Evolutionary conservation across 2,888 invertebrate genomes (phyloP).

Genomic region (Taphrorychus bicolor): DNA sequence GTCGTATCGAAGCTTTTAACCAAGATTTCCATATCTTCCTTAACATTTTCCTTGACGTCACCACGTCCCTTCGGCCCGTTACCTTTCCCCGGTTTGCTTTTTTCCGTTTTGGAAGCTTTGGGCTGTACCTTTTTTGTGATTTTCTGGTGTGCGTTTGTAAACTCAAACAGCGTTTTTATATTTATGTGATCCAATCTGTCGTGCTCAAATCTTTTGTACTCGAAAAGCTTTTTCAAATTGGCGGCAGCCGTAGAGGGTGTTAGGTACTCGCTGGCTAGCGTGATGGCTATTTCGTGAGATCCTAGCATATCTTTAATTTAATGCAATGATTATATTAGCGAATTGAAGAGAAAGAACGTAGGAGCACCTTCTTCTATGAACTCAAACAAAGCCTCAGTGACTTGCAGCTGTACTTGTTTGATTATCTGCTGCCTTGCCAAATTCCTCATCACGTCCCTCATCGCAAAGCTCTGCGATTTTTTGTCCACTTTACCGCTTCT

Average conservation of each 20-base stretch:
- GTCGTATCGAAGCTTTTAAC: not conserved
- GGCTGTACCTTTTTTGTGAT: too few species aligned
- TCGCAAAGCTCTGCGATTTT: not conserved
- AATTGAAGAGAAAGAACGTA: too few species aligned
- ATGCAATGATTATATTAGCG: not conserved
- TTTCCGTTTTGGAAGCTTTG: slow-evolving; percentile 12
- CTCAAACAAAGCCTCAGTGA: slow-evolving; percentile 47
- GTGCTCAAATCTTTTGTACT: slow-evolving; percentile 37
- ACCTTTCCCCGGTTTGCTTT: not conserved
- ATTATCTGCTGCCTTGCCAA: slow-evolving; percentile 43
- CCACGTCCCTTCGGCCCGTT: not conserved
- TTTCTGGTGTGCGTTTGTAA: slow-evolving; percentile 34
- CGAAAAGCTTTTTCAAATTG: slow-evolving; percentile 47
- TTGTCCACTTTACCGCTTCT: slow-evolving; percentile 19
- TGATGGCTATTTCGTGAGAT: slow-evolving; percentile 43
- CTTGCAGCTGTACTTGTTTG: slow-evolving; percentile 44
- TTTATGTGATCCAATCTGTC: slow-evolving; percentile 37
- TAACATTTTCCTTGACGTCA: not conserved
- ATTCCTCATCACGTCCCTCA: slow-evolving; percentile 43
- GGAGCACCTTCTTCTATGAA: slow-evolving; percentile 45
- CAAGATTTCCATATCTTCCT: not conserved
- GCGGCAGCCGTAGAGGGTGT: slow-evolving; percentile 43
- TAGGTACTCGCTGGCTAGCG: slow-evolving; percentile 48
- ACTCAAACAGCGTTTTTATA: slow-evolving; percentile 39
- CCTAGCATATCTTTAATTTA: slow-evolving; percentile 35